These are phyloP conservation scores for Columba janthina DNA, from an alignment of 2,113 vertebrate species.

Conservation along the genomic window DNA sequence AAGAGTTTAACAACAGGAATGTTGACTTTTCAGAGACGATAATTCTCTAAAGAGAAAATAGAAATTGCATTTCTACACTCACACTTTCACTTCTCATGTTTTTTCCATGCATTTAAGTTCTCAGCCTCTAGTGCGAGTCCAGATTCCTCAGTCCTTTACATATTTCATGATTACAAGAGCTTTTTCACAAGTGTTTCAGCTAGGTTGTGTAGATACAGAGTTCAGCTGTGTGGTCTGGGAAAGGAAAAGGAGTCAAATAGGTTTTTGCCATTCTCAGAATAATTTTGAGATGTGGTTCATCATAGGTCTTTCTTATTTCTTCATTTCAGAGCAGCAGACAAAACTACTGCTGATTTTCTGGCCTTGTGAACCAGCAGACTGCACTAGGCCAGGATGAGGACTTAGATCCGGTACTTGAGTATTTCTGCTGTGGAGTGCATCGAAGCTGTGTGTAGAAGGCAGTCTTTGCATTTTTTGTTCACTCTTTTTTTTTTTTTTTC, in stretches of 20 bases:
- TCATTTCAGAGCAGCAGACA: neutral
- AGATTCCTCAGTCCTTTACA: neutral
- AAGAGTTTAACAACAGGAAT: neutral
- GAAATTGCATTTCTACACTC: neutral
- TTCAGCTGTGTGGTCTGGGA: neutral
- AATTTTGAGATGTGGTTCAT: neutral
- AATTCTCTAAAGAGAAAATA: neutral
- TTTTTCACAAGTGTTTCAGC: neutral
- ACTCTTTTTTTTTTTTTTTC: accelerated
- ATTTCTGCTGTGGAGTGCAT: neutral
- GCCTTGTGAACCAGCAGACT: neutral
- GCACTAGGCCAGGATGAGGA: neutral
- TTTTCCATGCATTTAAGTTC: neutral
- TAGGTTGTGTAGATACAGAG: accelerated
- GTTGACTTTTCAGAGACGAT: neutral
- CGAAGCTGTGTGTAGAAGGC: neutral
- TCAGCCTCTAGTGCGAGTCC: neutral
- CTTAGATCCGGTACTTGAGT: neutral
- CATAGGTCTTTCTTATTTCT: neutral
- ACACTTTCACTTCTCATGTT: neutral
- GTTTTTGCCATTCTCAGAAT: neutral
- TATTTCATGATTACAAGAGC: neutral
- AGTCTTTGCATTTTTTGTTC: neutral
- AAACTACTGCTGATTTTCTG: neutral
- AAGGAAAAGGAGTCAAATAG: neutral